Percentiles rank a stretch among this genome's conserved stretches.
phyloP scores from a whole-genome alignment of 2,888 invertebrate species.

The Stenodema calcarata region DNA sequence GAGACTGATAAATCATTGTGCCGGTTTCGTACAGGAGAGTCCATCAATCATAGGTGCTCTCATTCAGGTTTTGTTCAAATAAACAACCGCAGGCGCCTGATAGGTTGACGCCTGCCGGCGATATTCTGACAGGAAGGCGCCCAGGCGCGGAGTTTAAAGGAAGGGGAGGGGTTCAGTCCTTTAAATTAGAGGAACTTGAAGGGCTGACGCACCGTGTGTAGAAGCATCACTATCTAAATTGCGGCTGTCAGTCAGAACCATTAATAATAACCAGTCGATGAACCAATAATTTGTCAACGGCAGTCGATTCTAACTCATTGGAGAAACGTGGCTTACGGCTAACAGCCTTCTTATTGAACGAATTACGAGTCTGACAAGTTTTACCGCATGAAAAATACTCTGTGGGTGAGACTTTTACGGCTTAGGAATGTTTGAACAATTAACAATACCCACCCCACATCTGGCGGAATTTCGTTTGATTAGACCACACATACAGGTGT shows the following conservation, averaged over 20 bases:
- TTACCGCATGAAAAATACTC: not conserved
- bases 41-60: not conserved
- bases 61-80: not conserved
- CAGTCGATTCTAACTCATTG: not conserved
- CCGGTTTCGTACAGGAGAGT: not conserved
- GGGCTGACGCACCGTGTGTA: not conserved
- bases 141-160: not conserved
- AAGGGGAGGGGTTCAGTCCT: not conserved
- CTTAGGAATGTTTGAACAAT: no score
- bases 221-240: not conserved
- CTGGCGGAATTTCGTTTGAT: no score
- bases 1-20: not conserved
- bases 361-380: not conserved
- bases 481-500: no score
- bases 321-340: not conserved
- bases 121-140: not conserved
- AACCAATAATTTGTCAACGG: slow-evolving; percentile 2
- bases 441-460: no score
- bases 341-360: not conserved
- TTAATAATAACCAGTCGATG: not conserved
- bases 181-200: not conserved
- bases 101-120: not conserved
- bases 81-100: not conserved
- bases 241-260: not conserved
- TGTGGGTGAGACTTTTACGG: no score